Evolutionary conservation across 1,140 invertebrate genomes (phyloP).

Genomic region (Bicyclus anynana): DNA sequence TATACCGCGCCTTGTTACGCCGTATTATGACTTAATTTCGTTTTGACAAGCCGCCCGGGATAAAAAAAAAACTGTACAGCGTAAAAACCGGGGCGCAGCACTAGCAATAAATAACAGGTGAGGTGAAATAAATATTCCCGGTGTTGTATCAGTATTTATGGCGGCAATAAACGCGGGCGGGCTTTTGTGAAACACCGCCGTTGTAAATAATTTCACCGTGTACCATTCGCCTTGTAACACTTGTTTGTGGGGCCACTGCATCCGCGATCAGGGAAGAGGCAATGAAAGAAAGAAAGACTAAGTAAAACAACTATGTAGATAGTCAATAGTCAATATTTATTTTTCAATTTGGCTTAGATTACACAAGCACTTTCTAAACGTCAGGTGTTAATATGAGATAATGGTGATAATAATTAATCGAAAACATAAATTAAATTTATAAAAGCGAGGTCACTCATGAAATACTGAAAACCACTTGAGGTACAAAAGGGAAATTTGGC

Average conservation of each 20-base stretch:
- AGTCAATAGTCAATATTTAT: too few relatives aligned
- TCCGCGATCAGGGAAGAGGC: not conserved
- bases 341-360: too few relatives aligned
- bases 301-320: too few relatives aligned
- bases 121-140: constrained; percentile 67
- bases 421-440: too few relatives aligned
- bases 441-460: too few relatives aligned
- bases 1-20: constrained; percentile 1
- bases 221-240: constrained; percentile 56
- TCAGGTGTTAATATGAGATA: too few relatives aligned
- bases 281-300: not conserved
- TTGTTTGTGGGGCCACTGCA: constrained; percentile 32
- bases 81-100: constrained; percentile 53
- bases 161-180: constrained; percentile 59
- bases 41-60: constrained; percentile 14
- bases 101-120: constrained; percentile 68
- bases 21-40: constrained; percentile 14
- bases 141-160: constrained; percentile 71
- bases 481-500: too few relatives aligned
- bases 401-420: too few relatives aligned
- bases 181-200: constrained; percentile 64
- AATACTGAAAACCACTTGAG: too few relatives aligned
- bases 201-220: constrained; percentile 69
- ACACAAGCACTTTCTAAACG: too few relatives aligned
- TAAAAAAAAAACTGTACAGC: constrained; percentile 31